These are phyloP conservation scores for Microhierax caerulescens DNA, from an alignment of 2,797 vertebrate genomes.

Conservation along the genomic window DNA sequence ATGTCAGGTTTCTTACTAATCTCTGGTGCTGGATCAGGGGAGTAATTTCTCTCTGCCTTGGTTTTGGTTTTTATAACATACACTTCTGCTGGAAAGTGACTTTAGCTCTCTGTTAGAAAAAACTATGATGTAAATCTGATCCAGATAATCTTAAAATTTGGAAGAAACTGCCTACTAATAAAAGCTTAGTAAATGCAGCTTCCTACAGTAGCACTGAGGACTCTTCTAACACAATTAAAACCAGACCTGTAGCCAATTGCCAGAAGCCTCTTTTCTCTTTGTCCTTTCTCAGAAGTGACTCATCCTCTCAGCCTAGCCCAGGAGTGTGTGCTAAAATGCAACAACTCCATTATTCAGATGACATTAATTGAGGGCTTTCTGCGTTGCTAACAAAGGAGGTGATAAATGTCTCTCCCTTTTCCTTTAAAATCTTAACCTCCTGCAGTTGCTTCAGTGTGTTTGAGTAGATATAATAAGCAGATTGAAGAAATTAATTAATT, in stretches of 20 bases:
- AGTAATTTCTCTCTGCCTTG: not conserved
- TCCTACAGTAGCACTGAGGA: not conserved
- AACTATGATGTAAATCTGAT: not conserved
- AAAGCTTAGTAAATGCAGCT: not conserved
- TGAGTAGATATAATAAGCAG: not conserved
- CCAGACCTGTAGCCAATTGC: not conserved
- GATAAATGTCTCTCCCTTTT: not conserved
- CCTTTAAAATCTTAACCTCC: not conserved
- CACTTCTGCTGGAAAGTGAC: not conserved
- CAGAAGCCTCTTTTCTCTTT: not conserved
- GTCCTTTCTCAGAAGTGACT: not conserved
- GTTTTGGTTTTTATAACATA: not conserved
- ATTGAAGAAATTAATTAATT: conserved; percentile 44
- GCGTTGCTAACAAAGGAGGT: not conserved
- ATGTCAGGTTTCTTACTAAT: not conserved
- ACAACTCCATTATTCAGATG: not conserved
- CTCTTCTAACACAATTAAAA: not conserved
- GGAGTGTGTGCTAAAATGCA: not conserved
- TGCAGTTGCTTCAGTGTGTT: not conserved
- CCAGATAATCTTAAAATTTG: not conserved
- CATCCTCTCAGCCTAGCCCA: not conserved
- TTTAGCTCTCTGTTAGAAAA: not conserved
- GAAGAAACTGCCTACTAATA: not conserved
- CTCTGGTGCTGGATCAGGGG: not conserved
- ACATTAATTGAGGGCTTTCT: not conserved